Conservation (phyloP, 2,113 vertebrate genomes). For the Fukomys damarensis region DNA sequence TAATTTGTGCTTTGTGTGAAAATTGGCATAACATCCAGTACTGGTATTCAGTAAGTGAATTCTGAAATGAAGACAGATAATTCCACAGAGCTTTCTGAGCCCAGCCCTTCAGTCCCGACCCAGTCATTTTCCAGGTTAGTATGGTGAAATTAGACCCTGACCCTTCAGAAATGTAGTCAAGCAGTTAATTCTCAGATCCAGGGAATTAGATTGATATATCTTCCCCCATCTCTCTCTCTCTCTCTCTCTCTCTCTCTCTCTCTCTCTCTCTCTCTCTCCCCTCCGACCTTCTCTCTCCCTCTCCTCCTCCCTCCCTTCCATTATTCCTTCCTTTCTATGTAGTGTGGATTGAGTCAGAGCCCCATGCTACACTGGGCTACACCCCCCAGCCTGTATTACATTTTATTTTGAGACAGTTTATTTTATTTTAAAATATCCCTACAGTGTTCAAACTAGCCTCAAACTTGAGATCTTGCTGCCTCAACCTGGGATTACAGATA, state of each 20-base stretch:
- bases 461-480: neutral
- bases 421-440: neutral
- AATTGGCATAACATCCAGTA: neutral
- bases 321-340: neutral
- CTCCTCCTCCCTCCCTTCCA: neutral
- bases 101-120: neutral
- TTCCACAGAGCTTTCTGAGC: neutral
- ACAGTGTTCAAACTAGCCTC: neutral
- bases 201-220: neutral
- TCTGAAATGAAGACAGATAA: neutral
- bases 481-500: neutral
- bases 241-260: neutral
- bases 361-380: neutral
- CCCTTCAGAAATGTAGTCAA: neutral
- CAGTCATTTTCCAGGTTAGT: conserved; percentile 29
- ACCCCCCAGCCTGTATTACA: neutral
- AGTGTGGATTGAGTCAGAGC: neutral
- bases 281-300: neutral
- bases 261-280: neutral
- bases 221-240: neutral
- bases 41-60: neutral
- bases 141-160: neutral
- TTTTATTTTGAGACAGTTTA: neutral
- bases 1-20: neutral
- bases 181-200: neutral